A percentile compares a stretch with the other conserved stretches of the same genome.
These are phyloP conservation scores for Dunckerocampus dactyliophorus DNA, from an alignment of 2,113 vertebrate genomes.

Conservation along the genomic window DNA sequence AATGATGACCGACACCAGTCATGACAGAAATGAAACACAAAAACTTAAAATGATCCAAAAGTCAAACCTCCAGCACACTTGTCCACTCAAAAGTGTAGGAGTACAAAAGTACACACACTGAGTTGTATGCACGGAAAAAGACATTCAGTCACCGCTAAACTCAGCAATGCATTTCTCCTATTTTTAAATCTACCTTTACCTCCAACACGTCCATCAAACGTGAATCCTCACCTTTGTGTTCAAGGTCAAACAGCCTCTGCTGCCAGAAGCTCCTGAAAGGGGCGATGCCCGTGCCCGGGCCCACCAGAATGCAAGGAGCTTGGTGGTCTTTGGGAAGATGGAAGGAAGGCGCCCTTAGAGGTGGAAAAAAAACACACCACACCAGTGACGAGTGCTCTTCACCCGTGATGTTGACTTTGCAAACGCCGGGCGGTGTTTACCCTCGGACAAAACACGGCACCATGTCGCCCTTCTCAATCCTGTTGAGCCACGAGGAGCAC, in stretches of 20 bases:
- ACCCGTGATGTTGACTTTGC: neutral
- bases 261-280: slow-evolving; percentile 99
- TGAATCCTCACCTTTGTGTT: slow-evolving; percentile 81
- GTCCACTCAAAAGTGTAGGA: too few species aligned
- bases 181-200: too few species aligned
- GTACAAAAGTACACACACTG: too few species aligned
- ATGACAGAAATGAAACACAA: too few species aligned
- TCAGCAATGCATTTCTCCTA: too few species aligned
- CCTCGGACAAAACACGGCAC: slow-evolving; percentile 95
- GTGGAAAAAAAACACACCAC: neutral
- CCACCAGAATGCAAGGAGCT: slow-evolving; percentile 91
- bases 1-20: too few species aligned
- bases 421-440: slow-evolving; percentile 66
- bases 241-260: slow-evolving; percentile 86
- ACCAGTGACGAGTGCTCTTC: too few species aligned
- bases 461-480: slow-evolving; percentile 83
- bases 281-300: slow-evolving; percentile 93
- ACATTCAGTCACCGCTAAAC: too few species aligned
- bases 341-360: slow-evolving; percentile 85
- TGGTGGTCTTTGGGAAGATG: slow-evolving; percentile 87
- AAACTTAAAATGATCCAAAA: too few species aligned
- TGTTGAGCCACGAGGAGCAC: slow-evolving; percentile 96
- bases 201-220: too few species aligned
- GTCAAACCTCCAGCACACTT: too few species aligned
- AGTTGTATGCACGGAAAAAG: too few species aligned